Evolutionary conservation across 1,140 invertebrate species (phyloP).

Genomic region (Pogonognathellus flavescens): DNA sequence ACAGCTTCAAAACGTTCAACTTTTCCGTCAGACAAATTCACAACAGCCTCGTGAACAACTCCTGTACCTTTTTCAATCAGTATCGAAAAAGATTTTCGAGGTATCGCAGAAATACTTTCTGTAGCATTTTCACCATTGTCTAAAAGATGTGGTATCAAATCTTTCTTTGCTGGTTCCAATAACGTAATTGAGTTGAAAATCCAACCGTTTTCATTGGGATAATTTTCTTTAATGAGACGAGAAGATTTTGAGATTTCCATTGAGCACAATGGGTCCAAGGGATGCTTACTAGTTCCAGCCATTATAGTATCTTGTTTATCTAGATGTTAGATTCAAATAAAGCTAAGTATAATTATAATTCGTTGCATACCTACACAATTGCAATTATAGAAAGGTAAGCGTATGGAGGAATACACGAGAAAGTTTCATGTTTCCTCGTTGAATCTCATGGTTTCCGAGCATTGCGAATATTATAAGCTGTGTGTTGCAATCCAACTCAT

Average conservation of each 20-base stretch:
- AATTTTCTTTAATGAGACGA: background rate
- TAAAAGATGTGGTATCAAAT: conserved; percentile 45
- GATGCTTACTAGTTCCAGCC: conserved; percentile 51
- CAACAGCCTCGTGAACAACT: conserved; percentile 56
- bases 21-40: conserved; percentile 57
- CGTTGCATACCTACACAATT: too few relatives aligned
- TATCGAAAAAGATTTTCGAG: conserved; percentile 49
- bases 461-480: too few relatives aligned
- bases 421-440: too few relatives aligned
- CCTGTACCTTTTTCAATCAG: conserved; percentile 56
- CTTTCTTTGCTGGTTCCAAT: conserved; percentile 58
- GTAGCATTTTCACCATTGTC: background rate
- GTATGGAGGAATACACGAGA: too few relatives aligned
- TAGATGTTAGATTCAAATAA: too few relatives aligned
- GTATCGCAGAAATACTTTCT: conserved; percentile 5
- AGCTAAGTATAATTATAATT: too few relatives aligned
- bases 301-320: background rate
- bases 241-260: conserved; percentile 57
- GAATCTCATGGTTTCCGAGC: too few relatives aligned
- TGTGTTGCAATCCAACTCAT: too few relatives aligned
- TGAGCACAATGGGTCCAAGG: conserved; percentile 61
- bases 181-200: conserved; percentile 66
- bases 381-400: too few relatives aligned
- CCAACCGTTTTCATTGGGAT: conserved; percentile 42
- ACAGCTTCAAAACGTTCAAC: conserved; percentile 57